These are phyloP conservation scores for Megalops cyprinoides DNA, from an alignment of 2,797 vertebrate genomes.

Conservation along the genomic window DNA sequence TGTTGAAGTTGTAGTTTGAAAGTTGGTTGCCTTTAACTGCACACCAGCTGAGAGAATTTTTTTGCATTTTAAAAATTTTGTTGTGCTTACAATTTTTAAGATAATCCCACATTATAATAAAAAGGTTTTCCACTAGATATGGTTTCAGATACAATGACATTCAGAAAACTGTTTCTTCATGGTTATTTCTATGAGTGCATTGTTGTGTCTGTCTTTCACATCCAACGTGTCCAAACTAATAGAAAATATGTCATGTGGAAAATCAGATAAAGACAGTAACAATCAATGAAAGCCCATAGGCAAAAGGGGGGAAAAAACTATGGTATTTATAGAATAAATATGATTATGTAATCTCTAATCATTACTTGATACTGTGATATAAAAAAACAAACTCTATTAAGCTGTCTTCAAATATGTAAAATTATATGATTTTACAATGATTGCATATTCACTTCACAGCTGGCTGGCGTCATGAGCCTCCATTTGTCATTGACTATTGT, in stretches of 20 bases:
- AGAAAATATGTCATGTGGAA: too few species aligned
- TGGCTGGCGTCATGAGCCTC: conserved; percentile 99
- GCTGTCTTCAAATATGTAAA: conserved; percentile 99
- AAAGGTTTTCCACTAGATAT: too few species aligned
- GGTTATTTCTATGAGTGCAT: background rate
- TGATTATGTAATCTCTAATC: conserved; percentile 52
- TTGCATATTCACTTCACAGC: conserved; percentile 99
- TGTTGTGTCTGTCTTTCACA: too few species aligned
- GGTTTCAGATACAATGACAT: too few species aligned
- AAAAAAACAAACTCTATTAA: conserved; percentile 97
- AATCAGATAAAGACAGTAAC: background rate
- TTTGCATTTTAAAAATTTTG: too few species aligned
- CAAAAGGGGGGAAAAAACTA: background rate
- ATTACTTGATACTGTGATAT: conserved; percentile 80
- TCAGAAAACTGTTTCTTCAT: background rate
- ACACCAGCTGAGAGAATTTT: too few species aligned
- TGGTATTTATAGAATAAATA: conserved; percentile 1
- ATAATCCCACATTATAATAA: too few species aligned
- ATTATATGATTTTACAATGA: conserved; percentile 99
- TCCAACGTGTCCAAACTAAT: too few species aligned
- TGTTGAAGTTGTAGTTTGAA: too few species aligned
- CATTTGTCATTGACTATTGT: conserved; percentile 88
- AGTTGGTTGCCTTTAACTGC: too few species aligned
- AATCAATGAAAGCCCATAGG: background rate
- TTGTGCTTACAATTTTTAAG: too few species aligned